phyloP scores from a whole-genome alignment of 2,113 vertebrate species.

The Scopus umbretta region DNA sequence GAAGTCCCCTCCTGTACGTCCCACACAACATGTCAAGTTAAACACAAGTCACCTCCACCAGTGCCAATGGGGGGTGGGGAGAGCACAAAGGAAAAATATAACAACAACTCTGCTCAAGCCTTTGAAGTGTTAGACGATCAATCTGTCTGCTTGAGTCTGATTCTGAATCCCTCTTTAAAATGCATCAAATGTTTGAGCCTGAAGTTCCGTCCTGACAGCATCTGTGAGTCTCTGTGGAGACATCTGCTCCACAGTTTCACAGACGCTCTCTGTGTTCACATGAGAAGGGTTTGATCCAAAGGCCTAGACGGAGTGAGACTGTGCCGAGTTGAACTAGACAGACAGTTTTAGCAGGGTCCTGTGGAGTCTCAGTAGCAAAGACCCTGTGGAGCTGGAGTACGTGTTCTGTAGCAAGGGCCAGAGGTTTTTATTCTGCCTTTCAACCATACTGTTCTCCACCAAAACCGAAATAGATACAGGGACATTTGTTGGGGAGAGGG shows the following conservation, averaged over 20 bases:
- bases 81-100: conserved; percentile 63
- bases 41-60: conserved; percentile 53
- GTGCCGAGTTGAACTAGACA: conserved; percentile 66
- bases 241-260: conserved; percentile 72
- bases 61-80: neutral
- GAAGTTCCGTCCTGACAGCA: conserved; percentile 77
- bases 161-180: conserved; percentile 78
- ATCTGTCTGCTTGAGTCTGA: conserved; percentile 77
- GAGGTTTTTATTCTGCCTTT: conserved; percentile 60
- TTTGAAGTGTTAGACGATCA: conserved; percentile 78
- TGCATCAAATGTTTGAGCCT: conserved; percentile 79
- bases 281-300: conserved; percentile 77
- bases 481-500: neutral
- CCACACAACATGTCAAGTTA: conserved; percentile 27
- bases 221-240: conserved; percentile 80
- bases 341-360: conserved; percentile 68
- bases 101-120: conserved; percentile 53
- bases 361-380: conserved; percentile 67
- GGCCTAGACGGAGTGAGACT: conserved; percentile 69
- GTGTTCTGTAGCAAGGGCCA: conserved; percentile 41
- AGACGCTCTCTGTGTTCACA: conserved; percentile 73
- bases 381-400: conserved; percentile 59
- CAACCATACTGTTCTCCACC: conserved; percentile 33
- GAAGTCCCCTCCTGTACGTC: neutral
- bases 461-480: conserved; percentile 10